Conservation (phyloP, 30 jellyfish, hydroid and myxozoan genomes). For the Aurelia coerulea region DNA sequence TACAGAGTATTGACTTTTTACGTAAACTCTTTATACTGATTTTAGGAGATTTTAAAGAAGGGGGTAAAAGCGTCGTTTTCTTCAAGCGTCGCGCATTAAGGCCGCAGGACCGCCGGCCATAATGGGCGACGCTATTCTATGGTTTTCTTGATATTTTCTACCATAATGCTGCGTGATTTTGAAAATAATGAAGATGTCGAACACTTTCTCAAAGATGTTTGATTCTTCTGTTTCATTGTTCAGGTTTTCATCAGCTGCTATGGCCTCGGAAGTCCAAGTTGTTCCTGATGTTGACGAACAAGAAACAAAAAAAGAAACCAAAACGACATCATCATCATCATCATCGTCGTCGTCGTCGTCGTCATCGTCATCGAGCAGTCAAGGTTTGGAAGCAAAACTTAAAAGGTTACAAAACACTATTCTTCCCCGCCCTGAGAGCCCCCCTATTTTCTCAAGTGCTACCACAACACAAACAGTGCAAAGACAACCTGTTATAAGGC, state of each 20-base stretch:
- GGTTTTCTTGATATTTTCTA: too few relatives aligned
- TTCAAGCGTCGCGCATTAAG: too few relatives aligned
- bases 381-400: constrained; percentile 62
- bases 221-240: too few relatives aligned
- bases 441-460: constrained; percentile 56
- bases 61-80: too few relatives aligned
- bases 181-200: too few relatives aligned
- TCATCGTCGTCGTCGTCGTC: constrained; percentile 31
- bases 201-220: too few relatives aligned
- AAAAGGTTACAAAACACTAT: constrained; percentile 48
- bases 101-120: too few relatives aligned
- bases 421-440: constrained; percentile 58
- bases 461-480: constrained; percentile 27
- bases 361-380: constrained; percentile 1
- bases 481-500: constrained; percentile 80
- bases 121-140: too few relatives aligned
- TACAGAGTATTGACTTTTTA: too few relatives aligned
- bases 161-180: too few relatives aligned
- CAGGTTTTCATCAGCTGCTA: constrained; percentile 74
- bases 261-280: constrained; percentile 67
- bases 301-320: constrained; percentile 8
- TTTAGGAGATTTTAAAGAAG: too few relatives aligned
- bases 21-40: too few relatives aligned
- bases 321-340: neutral
- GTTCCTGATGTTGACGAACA: constrained; percentile 78